phyloP scores from a whole-genome alignment of 2,797 vertebrate genomes.

The Parauchenoglanis ngamensis region DNA sequence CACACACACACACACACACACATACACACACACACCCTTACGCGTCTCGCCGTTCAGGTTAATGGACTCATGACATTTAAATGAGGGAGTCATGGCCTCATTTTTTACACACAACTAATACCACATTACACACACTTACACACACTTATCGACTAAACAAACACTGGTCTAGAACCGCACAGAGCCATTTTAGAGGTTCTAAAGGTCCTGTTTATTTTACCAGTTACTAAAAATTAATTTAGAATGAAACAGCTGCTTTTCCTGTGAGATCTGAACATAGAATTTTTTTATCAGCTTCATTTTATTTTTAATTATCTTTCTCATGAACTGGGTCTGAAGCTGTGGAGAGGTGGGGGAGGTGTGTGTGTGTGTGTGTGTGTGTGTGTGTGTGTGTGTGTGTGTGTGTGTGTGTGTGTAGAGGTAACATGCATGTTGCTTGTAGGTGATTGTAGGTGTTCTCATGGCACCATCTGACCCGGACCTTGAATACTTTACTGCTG shows the following conservation, averaged over 20 bases:
- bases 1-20: slow-evolving; percentile 9
- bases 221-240: not conserved
- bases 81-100: slow-evolving; percentile 45
- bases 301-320: not conserved
- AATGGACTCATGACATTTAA: slow-evolving; percentile 63
- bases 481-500: not conserved
- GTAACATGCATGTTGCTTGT: not conserved
- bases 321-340: not conserved
- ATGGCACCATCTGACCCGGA: not conserved
- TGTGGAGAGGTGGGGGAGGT: not conserved
- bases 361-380: no score
- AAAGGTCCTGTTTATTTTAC: not conserved
- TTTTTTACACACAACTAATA: slow-evolving; percentile 23
- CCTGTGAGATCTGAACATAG: not conserved
- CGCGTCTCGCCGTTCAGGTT: slow-evolving; percentile 21
- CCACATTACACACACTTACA: not conserved
- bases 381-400: no score
- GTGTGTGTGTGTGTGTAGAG: no score
- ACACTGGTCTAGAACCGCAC: not conserved
- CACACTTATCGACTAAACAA: not conserved
- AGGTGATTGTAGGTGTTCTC: not conserved
- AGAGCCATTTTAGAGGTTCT: not conserved
- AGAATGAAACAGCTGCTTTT: not conserved
- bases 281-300: no score
- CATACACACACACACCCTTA: not conserved